Evolutionary conservation across 2,797 vertebrate species (phyloP).

Genomic region (Mormyrus hasselquistii): DNA sequence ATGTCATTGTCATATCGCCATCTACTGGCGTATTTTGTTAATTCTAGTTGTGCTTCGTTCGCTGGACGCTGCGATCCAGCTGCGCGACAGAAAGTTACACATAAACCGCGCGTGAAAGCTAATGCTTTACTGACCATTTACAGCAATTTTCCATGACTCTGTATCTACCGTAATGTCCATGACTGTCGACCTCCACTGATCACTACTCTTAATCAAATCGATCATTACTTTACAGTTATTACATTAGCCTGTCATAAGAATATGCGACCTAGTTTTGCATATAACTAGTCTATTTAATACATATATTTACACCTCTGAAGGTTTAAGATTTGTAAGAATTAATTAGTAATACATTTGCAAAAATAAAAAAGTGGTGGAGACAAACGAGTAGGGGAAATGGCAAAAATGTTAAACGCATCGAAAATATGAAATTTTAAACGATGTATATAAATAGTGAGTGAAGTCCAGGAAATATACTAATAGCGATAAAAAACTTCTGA

Average conservation of each 20-base stretch:
- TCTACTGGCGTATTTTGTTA: slow-evolving; percentile 35
- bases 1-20: slow-evolving; percentile 34
- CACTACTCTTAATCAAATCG: background rate
- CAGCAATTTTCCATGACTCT: background rate
- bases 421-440: background rate
- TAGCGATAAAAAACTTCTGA: background rate
- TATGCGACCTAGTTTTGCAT: background rate
- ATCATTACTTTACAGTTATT: background rate
- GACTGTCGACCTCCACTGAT: background rate
- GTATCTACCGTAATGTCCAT: background rate
- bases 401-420: background rate
- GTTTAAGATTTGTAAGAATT: background rate
- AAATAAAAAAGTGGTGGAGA: background rate
- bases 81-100: background rate
- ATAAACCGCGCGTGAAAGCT: background rate
- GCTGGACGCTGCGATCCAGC: background rate
- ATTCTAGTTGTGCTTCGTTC: background rate
- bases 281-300: background rate
- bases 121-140: background rate
- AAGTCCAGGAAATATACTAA: background rate
- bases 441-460: background rate
- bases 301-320: background rate
- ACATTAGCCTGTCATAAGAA: background rate
- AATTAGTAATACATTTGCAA: background rate
- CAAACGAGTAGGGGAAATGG: background rate